phyloP scores from a whole-genome alignment of 2,113 vertebrate species.

The Menidia beryllina region DNA sequence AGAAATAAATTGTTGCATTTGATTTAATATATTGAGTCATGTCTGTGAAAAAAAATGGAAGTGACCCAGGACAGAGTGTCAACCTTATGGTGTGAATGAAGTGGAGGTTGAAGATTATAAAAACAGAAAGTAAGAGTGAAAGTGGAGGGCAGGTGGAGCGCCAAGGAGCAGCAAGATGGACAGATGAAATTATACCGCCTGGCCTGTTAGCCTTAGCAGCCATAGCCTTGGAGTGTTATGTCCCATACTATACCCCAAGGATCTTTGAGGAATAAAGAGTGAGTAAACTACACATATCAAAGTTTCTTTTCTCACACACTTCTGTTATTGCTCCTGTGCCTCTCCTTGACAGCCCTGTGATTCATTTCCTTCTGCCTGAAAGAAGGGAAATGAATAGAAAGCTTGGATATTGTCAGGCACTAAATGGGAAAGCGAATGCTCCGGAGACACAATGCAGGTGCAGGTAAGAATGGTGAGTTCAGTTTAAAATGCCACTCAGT shows the following conservation, averaged over 20 bases:
- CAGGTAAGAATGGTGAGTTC: conserved; percentile 56
- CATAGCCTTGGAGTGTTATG: conserved; percentile 50
- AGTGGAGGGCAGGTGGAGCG: conserved; percentile 24
- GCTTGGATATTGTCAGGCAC: conserved; percentile 77
- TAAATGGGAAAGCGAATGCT: conserved; percentile 75
- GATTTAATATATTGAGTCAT: conserved; percentile 39
- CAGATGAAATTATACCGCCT: conserved; percentile 74
- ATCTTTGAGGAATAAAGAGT: conserved; percentile 69
- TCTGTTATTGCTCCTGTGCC: conserved; percentile 77
- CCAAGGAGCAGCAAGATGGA: conserved; percentile 56
- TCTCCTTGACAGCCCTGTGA: conserved; percentile 77
- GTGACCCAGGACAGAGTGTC: conserved; percentile 54
- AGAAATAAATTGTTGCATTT: conserved; percentile 4
- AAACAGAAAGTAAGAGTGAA: conserved; percentile 41
- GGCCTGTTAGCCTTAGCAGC: conserved; percentile 72
- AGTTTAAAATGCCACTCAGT: conserved; percentile 65
- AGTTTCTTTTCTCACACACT: conserved; percentile 71
- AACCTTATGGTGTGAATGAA: conserved; percentile 22
- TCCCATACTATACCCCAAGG: conserved; percentile 70
- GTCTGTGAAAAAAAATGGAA: conserved; percentile 62
- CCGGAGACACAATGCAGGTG: conserved; percentile 68
- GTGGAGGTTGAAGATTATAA: conserved; percentile 30
- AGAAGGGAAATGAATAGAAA: conserved; percentile 81
- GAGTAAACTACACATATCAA: conserved; percentile 79
- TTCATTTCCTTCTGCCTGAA: conserved; percentile 78